Base-by-base conservation (phyloP, 1,140 invertebrate species). In the Eueides isabella region DNA sequence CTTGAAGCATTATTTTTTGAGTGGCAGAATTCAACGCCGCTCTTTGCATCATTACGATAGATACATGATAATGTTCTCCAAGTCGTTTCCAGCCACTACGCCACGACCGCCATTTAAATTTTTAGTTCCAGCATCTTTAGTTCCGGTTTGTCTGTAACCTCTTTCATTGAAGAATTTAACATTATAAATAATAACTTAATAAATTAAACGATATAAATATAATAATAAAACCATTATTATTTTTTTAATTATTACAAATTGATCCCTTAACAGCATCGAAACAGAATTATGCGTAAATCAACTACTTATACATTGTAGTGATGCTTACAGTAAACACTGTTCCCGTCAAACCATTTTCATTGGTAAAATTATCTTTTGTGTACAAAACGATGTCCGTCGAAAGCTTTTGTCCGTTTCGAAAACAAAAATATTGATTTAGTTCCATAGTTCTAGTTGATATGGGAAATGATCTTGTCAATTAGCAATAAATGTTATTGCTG, bases 241-340 rank as follows among this genome's bases (percentile, higher is more conserved):
- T 23, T 55, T 55, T 26, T 26, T 26, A 9, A 55, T 23, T 12
- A 55, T 26, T 26, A 3, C 6, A 55, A 55, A 55, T 26, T 23
- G 48, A 23, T 55, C 48, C 48, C 11, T 26, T 9, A 23, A 55
- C 48, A 19, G 48, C 19, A 26, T 55, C 48, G 19, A 23, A 55
- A 44, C n/a, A 44, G 41, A 44, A 55, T 55, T 55, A 55, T 55
- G n/a, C 48, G 48, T 26, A 55, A 55, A 26, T 55, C 48, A 55
- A 55, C 48, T 23, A 55, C 48, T 55, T 55, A 26, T 55, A 55
- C 19, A 55, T 23, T 23, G 23, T 26, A 55, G 7, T 55, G 9
- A 19, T 55, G 9, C 26, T 55, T 55, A 11, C 23, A 55, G 48
- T 23, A 55, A 55, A 55, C 48, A 55, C 23, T 55, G 48, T 9